phyloP scores from a whole-genome alignment of 2,888 invertebrate species.

The Hyalella azteca region DNA sequence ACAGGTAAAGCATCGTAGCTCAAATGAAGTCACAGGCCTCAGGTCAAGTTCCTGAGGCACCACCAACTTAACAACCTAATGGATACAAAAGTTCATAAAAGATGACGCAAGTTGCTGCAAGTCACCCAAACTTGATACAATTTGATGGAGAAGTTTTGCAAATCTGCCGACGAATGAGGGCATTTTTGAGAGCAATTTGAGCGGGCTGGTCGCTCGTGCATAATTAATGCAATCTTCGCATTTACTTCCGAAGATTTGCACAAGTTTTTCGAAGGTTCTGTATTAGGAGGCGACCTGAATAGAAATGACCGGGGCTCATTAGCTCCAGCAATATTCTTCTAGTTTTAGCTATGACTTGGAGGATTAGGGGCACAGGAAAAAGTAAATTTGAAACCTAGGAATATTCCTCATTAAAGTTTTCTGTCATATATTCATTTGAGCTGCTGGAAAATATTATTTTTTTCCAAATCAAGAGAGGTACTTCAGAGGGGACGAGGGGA shows the following conservation, averaged over 20 bases:
- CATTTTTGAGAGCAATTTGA: conserved; percentile 29
- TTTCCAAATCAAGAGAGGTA: too few relatives aligned
- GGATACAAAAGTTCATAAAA: conserved; percentile 37
- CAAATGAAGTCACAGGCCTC: conserved; percentile 8
- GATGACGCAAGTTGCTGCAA: conserved; percentile 30
- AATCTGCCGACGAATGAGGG: conserved; percentile 30
- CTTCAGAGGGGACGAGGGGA: too few relatives aligned
- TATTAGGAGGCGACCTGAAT: conserved; percentile 30
- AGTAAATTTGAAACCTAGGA: too few relatives aligned
- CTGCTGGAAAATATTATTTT: too few relatives aligned
- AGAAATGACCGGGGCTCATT: conserved; percentile 23
- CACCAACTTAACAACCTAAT: conserved; percentile 36
- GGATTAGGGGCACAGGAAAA: too few relatives aligned
- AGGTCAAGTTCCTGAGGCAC: background rate
- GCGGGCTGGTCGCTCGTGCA: conserved; percentile 1
- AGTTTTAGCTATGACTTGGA: too few relatives aligned
- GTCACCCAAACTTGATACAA: conserved; percentile 36
- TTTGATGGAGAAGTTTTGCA: conserved; percentile 36
- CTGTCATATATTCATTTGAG: too few relatives aligned
- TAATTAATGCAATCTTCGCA: conserved; percentile 37
- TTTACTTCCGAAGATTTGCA: conserved; percentile 35
- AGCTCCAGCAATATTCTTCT: background rate
- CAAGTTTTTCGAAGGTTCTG: conserved; percentile 32
- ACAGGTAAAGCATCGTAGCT: too few relatives aligned
- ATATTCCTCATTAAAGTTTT: too few relatives aligned